Conservation (phyloP, 2,888 invertebrate genomes). For the Lottia scabra region DNA sequence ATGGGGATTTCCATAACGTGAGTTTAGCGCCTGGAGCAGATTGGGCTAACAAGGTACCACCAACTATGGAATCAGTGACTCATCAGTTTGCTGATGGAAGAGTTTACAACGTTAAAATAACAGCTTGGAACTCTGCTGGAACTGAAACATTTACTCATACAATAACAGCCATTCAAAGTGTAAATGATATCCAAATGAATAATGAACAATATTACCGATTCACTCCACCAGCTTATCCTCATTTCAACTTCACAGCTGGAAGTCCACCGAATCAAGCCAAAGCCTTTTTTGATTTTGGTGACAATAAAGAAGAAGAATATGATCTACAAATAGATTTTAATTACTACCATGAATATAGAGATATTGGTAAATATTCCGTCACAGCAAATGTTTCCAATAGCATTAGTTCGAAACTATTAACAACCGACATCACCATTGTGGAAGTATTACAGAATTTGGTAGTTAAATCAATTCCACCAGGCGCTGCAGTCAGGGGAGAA, state of each 20-base stretch:
- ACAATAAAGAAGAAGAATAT: constrained; percentile 20
- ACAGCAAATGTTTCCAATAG: constrained; percentile 38
- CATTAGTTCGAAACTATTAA: constrained; percentile 32
- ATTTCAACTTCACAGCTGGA: constrained; percentile 27
- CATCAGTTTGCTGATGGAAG: constrained; percentile 42
- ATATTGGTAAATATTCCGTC: constrained; percentile 31
- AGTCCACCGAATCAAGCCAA: constrained; percentile 43
- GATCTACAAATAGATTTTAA: constrained; percentile 16
- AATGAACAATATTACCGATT: constrained; percentile 25
- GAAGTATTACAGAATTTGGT: constrained; percentile 14
- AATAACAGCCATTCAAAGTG: constrained; percentile 38
- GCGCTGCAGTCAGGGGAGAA: constrained; percentile 31
- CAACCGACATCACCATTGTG: constrained; percentile 19
- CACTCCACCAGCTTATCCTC: constrained; percentile 34
- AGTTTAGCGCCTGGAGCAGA: constrained; percentile 22
- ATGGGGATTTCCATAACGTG: constrained; percentile 23
- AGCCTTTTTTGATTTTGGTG: constrained; percentile 44
- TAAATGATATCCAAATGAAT: constrained; percentile 38
- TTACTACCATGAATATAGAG: constrained; percentile 27
- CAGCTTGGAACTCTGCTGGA: constrained; percentile 39
- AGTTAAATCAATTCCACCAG: constrained; percentile 31
- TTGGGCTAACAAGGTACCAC: constrained; percentile 22
- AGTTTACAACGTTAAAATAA: constrained; percentile 31
- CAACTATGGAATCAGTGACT: background rate
- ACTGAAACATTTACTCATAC: constrained; percentile 11